Base-by-base conservation (phyloP, 2,113 vertebrate genomes). In the Ploceus nigricollis region DNA sequence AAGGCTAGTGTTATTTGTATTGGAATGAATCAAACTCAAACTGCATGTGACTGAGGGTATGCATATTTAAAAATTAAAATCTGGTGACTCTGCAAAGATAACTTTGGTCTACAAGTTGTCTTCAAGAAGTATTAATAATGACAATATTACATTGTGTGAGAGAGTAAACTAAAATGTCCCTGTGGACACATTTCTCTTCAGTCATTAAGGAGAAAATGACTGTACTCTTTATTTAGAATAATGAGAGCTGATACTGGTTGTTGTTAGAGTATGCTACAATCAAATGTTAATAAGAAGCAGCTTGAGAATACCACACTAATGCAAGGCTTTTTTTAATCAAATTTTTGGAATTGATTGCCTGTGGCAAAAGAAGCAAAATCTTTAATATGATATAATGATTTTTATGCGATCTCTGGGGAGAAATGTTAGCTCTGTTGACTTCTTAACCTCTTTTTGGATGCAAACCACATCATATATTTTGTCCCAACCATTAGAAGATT, bases 151-250 rank as follows among this genome's bases (percentile, higher is more conserved):
- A 64, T 9, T 37, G 45, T 95, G 88, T 91, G 84, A 72, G 75
- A 93, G 78, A 96, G 90, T 91, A 81, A 96, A 94, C 72, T 90
- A 64, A 80, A 95, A 90, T 66, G 57, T 94, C 96, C 81, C 95
- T 19, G 15, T 53, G 94, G 97, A 91, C 23, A 21, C 65, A 87
- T 94, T 94, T 91, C 53, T 57, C 33, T 91, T 64, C 94, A 94
- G 69, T 97, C 94, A 96, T 97, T 97, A 96, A 82, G 81, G 96
- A 89, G 79, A 95, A 96, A 97, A 97, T 92, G 75, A 95, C 94
- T 95, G 4, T 63, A 89, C 39, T 93, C 94, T 96, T 96, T 96
- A 88, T 91, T 94, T 96, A 96, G 95, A 97, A 96, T 97, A 96
- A 97, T 83, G 93, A 96, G 92, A 81, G 75, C 63, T 57, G 40